Conservation (phyloP, 2,797 vertebrate species). For the Sebastes steindachneri region DNA sequence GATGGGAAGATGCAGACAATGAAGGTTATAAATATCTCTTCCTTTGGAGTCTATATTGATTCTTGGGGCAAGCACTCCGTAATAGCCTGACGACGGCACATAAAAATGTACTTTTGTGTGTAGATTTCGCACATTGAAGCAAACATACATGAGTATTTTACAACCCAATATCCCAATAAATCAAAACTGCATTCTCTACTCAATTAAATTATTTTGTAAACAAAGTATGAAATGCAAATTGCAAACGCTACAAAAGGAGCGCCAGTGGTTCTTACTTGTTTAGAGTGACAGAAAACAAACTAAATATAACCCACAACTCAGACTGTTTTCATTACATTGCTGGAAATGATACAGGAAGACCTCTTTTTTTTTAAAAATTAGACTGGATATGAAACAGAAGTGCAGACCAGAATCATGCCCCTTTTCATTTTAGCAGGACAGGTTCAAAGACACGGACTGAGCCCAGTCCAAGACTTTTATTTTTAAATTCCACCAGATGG, state of each 20-base stretch:
- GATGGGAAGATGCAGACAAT: conserved; percentile 32
- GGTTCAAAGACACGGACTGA: conserved; percentile 45
- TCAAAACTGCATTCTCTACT: conserved; percentile 15
- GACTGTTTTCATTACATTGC: conserved; percentile 62
- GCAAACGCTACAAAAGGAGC: conserved; percentile 17
- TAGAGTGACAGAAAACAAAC: conserved; percentile 61
- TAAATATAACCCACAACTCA: conserved; percentile 54
- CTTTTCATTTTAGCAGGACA: conserved; percentile 49
- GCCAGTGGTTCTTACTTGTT: conserved; percentile 58
- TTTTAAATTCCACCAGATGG: conserved; percentile 50
- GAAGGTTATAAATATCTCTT: conserved; percentile 36
- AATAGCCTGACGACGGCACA: background rate
- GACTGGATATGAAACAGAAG: conserved; percentile 56
- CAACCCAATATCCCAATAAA: background rate
- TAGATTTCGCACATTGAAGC: background rate
- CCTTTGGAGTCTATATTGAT: background rate
- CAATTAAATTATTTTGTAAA: conserved; percentile 28
- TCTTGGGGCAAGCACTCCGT: conserved; percentile 5
- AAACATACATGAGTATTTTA: background rate
- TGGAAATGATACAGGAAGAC: conserved; percentile 50
- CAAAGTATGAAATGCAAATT: conserved; percentile 45
- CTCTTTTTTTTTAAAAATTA: background rate
- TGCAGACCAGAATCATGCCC: conserved; percentile 39
- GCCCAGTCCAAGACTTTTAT: conserved; percentile 31
- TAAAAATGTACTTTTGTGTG: background rate